Evolutionary conservation across 2,888 invertebrate species (phyloP), one percentile per base, ranked within the genome.

Genomic region (Sinodicranocentrus sp.): DNA sequence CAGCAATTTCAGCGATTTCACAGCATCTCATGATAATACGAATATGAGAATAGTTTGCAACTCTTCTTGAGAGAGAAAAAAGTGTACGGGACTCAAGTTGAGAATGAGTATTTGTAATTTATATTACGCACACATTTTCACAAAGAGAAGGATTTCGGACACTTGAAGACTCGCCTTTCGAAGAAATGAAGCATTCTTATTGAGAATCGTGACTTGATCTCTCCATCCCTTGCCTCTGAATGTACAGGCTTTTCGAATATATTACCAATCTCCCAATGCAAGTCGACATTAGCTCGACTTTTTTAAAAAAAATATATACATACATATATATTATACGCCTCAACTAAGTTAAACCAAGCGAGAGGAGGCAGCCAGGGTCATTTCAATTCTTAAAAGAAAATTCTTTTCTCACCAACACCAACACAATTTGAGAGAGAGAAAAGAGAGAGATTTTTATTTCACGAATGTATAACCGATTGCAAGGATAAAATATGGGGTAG

Each of bases 121-220:
- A 78, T 78, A 68, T 78, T 70, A 78, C 68, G 70, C 78, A 70
- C 54, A 70, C 5, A 39, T 65, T 76, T 39, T 72, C 59, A 63
- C 17, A 23, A 67, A 76, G 44, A 25, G 10, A 23, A 67, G 67
- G 67, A 67, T 44, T 13, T 26, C 68, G 77, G 68, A 79, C 79
- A 79, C 79, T 71, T n/a, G 63, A 79, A 79, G 79, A 70, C 79
- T 79, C 79, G 71, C 79, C 77, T 68, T 87, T 79, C 73, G 78
- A 33, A 57, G 73, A 86, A 82, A 86, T 78, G 71, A 83, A 71
- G 82, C 80, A 85, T 87, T 87, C 86, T 88, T 87, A 88, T 88
- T 86, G 86, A 87, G 86, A 88, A 88, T 88, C 88, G 88, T 88
- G 88, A 88, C 88, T 88, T 84, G 88, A 87, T 87, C 86, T 85